Evolutionary conservation across 2,888 invertebrate genomes (phyloP), one percentile per base, ranked within the genome.

Genomic region (Acronicta leporina): DNA sequence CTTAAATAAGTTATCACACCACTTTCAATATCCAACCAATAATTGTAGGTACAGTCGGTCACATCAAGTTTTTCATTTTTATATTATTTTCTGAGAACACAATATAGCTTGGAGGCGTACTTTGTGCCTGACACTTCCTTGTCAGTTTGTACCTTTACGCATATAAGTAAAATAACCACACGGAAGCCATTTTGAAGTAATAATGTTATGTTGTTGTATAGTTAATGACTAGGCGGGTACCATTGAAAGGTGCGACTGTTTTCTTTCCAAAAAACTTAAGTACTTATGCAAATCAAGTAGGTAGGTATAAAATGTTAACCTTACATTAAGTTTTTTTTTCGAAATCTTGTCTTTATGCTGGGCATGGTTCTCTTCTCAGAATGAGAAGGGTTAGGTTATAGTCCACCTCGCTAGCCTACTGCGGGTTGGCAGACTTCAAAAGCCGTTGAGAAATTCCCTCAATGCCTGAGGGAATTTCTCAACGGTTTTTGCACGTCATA

Each of bases 21-120:
- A 25, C 14, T n/a, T 10, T 7, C 16, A 42, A 8, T 41, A 41
- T 5, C 9, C 46, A 0, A 14, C 52, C 54, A 50, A 63, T 75
- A 73, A 71, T 68, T 75, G 43, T 20, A 20, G 20, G 20, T 55
- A 47, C 70, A 63, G 54, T 25, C 57, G 44, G 49, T 33, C 30
- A 50, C 25, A 50, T 51, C 27, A 49, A 46, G 20, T 2, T 45
- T 44, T 47, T 58, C 25, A 25, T 14, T 49, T n/a, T 53, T 58
- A 51, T 58, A 54, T 70, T 58, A 51, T 58, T 56, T 70, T 62
- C 49, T 20, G 40, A 38, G 56, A 63, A 68, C 54, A 63, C 33
- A 47, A 71, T 68, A 66, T 75, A 14, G 59, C 78, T 72, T 30
- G 62, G 33, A 57, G 75, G 72, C 59, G 20, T 66, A 62, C 40